A percentile compares a stretch with the other conserved stretches of the same genome.
Conservation (phyloP, 1,140 invertebrate genomes). For the Cydia splendana region DNA sequence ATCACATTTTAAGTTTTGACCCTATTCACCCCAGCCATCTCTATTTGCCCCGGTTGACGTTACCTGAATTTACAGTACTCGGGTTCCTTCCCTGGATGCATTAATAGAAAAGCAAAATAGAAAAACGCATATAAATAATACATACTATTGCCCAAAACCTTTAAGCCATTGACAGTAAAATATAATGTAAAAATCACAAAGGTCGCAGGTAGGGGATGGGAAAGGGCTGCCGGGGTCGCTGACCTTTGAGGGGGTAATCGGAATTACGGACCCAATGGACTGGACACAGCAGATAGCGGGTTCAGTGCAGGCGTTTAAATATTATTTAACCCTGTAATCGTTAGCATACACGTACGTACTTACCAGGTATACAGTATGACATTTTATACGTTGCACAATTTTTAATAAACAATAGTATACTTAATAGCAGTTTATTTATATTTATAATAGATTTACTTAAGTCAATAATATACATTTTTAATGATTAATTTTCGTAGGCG, state of each 20-base stretch:
- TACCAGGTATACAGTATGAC: not conserved
- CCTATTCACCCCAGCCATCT: no score
- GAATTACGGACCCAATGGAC: slow-evolving; percentile 43
- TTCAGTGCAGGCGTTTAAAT: slow-evolving; percentile 28
- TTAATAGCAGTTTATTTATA: not conserved
- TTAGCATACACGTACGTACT: not conserved
- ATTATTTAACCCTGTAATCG: slow-evolving; percentile 13
- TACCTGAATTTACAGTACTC: no score
- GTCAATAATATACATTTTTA: no score
- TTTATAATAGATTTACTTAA: no score
- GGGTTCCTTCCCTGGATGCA: no score
- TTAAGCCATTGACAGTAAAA: slow-evolving; percentile 42
- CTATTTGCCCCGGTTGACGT: no score
- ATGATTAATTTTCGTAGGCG: no score
- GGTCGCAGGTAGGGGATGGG: slow-evolving; percentile 34
- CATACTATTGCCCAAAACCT: not conserved
- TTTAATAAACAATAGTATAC: not conserved
- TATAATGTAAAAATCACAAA: slow-evolving; percentile 37
- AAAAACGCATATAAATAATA: not conserved
- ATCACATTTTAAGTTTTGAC: no score
- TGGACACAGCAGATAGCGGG: slow-evolving; percentile 48
- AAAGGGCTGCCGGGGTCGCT: slow-evolving; percentile 46
- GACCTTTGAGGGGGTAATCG: slow-evolving; percentile 45
- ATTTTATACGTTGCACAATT: not conserved
- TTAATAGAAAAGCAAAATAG: no score